A percentile compares a stretch with the other conserved stretches of the same genome.
These are phyloP conservation scores for Lepidochrysops patricia DNA, from an alignment of 2,888 invertebrate genomes.

Conservation along the genomic window DNA sequence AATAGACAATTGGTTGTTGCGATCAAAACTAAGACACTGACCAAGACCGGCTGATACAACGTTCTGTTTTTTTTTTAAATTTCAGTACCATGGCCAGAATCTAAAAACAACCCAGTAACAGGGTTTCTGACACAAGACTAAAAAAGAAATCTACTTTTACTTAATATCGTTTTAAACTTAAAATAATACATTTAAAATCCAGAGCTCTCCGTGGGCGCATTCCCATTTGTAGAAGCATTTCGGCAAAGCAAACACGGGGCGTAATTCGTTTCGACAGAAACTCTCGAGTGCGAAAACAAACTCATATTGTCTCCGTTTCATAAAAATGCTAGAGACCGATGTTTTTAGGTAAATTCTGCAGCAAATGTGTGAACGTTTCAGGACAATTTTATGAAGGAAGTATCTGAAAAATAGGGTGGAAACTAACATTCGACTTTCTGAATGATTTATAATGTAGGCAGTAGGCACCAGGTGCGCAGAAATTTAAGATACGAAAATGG, in stretches of 20 bases:
- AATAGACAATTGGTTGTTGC: no score
- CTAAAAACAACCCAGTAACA: no score
- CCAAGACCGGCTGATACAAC: no score
- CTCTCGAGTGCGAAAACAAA: not conserved
- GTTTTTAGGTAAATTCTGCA: not conserved
- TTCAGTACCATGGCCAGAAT: no score
- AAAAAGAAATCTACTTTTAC: not conserved
- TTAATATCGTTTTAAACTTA: not conserved
- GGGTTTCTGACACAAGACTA: no score
- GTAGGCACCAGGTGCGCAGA: no score
- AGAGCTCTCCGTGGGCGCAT: not conserved
- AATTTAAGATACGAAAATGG: no score
- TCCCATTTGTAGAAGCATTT: not conserved
- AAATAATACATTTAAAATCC: not conserved
- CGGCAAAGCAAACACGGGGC: not conserved
- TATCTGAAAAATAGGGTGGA: no score
- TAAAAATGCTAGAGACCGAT: not conserved
- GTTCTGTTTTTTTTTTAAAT: no score
- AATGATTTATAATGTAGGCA: no score
- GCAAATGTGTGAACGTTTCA: not conserved
- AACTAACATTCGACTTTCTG: no score
- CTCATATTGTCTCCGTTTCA: slow-evolving; percentile 2
- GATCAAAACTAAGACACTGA: no score
- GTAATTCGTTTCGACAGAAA: not conserved
- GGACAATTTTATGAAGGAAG: not conserved